These are phyloP conservation scores for Zaprionus nigranus DNA, from an alignment of 1,140 invertebrate genomes.

Conservation along the genomic window DNA sequence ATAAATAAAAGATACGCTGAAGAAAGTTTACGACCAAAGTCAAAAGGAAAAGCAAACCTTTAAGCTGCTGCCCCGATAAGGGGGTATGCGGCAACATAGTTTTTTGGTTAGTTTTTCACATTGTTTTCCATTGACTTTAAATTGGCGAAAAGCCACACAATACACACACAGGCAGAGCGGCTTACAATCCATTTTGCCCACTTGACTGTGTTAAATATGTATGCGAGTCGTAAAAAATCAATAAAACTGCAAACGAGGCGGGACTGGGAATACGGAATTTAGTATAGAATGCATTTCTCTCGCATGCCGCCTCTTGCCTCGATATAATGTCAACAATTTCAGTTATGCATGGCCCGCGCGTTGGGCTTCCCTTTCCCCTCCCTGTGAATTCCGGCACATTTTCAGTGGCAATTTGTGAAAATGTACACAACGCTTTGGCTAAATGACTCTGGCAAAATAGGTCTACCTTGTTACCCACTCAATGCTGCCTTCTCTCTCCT, in stretches of 20 bases:
- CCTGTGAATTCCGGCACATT: constrained; percentile 38
- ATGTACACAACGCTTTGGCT: constrained; percentile 59
- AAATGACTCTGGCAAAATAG: constrained; percentile 14
- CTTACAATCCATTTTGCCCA: constrained; percentile 55
- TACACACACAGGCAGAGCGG: neutral
- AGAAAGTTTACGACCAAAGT: neutral
- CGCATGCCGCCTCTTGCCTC: constrained; percentile 16
- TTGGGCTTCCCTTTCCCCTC: neutral
- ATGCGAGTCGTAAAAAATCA: constrained; percentile 66
- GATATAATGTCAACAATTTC: constrained; percentile 68
- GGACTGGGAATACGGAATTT: neutral
- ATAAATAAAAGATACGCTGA: neutral
- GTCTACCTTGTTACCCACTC: neutral
- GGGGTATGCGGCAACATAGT: neutral
- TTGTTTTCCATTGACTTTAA: constrained; percentile 43
- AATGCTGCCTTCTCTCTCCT: neutral
- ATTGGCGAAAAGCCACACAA: constrained; percentile 41
- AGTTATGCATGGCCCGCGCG: constrained; percentile 33
- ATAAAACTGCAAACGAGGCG: constrained; percentile 60
- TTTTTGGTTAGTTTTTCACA: constrained; percentile 20
- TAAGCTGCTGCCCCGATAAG: neutral
- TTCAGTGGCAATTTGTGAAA: constrained; percentile 68
- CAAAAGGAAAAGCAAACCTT: neutral
- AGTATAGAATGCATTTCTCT: neutral
- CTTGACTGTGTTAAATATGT: constrained; percentile 62